phyloP scores from a whole-genome alignment of 2,113 vertebrate species.

The Sciurus niger region DNA sequence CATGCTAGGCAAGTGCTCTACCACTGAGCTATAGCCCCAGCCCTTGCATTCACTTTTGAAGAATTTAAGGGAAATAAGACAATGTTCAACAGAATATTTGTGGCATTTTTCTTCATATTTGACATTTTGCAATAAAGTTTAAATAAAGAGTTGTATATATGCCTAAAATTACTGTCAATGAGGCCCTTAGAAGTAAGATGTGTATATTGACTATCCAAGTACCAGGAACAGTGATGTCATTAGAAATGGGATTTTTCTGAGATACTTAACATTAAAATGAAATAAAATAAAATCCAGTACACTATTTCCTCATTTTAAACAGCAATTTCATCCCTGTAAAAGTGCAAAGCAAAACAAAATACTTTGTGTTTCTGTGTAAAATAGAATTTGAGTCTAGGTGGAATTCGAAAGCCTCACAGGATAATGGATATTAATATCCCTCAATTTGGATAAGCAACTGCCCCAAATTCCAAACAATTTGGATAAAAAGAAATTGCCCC shows the following conservation, averaged over 20 bases:
- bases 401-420: not conserved
- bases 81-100: not conserved
- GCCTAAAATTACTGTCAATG: not conserved
- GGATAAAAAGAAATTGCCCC: not conserved
- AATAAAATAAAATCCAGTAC: not conserved
- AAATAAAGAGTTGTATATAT: not conserved
- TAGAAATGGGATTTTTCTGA: not conserved
- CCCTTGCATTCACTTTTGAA: not conserved
- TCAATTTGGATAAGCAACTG: not conserved
- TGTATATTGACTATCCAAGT: not conserved
- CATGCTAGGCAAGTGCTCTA: too few species aligned
- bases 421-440: not conserved
- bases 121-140: not conserved
- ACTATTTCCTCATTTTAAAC: not conserved
- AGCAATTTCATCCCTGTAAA: not conserved
- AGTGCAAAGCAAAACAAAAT: not conserved
- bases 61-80: not conserved
- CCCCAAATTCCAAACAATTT: not conserved
- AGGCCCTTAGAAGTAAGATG: not conserved
- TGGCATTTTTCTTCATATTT: not conserved
- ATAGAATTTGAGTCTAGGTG: not conserved
- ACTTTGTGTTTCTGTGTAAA: too few species aligned
- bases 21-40: too few species aligned
- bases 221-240: not conserved
- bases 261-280: not conserved